Conservation (phyloP, 2,113 vertebrate species). For the Jacana jacana region DNA sequence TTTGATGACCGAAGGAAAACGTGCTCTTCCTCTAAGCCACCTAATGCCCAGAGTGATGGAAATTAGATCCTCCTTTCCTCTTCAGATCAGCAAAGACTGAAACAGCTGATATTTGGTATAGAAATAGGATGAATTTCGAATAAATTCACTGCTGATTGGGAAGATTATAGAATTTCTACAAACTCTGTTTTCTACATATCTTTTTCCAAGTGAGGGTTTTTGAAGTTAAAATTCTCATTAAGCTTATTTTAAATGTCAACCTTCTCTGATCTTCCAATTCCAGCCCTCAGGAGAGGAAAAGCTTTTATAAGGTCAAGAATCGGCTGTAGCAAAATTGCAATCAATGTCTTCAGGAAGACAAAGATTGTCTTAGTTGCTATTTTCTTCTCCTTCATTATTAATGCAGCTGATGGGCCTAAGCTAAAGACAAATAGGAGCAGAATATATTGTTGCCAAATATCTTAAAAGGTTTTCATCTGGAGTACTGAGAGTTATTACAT, state of each 20-base stretch:
- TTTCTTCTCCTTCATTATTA: slow-evolving; percentile 56
- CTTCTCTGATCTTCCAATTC: background rate
- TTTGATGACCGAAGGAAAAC: background rate
- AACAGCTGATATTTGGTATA: background rate
- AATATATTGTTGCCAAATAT: slow-evolving; percentile 49
- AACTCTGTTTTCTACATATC: background rate
- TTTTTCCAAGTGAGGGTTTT: background rate
- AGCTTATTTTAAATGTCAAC: background rate
- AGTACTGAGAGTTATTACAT: slow-evolving; percentile 23
- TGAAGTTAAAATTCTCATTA: background rate
- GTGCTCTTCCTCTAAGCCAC: background rate
- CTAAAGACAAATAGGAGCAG: slow-evolving; percentile 23
- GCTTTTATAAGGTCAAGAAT: slow-evolving; percentile 36
- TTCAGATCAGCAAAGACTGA: background rate
- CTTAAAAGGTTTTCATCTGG: slow-evolving; percentile 53
- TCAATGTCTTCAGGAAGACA: slow-evolving; percentile 34
- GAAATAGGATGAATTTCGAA: background rate
- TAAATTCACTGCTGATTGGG: background rate
- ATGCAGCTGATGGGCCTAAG: slow-evolving; percentile 29
- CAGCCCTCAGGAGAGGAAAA: background rate
- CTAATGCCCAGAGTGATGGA: background rate
- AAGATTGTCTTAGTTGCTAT: background rate
- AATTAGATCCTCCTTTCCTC: background rate
- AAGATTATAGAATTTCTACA: background rate
- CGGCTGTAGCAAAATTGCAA: background rate